A percentile compares a stretch with the other conserved stretches of the same genome.
Evolutionary conservation across 2,888 invertebrate species (phyloP).

Genomic region (Cordylochernes scorpioides): DNA sequence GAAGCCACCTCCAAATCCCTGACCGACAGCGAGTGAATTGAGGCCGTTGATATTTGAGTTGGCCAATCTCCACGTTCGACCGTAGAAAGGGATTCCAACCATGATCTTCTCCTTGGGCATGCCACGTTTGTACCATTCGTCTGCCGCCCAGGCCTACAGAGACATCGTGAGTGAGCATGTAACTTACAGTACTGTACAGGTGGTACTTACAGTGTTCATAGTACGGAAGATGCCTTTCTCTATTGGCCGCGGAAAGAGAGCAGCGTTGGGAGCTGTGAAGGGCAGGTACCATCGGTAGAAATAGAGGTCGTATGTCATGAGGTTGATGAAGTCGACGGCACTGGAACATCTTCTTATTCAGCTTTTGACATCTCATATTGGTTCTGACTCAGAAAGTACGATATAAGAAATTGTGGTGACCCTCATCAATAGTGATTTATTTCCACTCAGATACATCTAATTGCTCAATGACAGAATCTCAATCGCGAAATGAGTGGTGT

Average conservation of each 20-base stretch:
- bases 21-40: constrained; percentile 39
- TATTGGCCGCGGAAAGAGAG: constrained; percentile 34
- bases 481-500: too few species aligned
- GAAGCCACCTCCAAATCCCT: constrained; percentile 53
- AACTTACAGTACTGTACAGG: background rate
- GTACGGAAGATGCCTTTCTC: constrained; percentile 38
- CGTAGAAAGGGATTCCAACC: constrained; percentile 63
- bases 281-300: constrained; percentile 45
- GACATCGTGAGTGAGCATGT: background rate
- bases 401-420: too few species aligned
- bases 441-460: too few species aligned
- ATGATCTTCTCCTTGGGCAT: constrained; percentile 48
- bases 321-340: constrained; percentile 49
- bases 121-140: constrained; percentile 46
- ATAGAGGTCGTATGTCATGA: constrained; percentile 82
- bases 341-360: too few species aligned
- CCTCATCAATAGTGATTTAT: too few species aligned
- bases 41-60: constrained; percentile 38
- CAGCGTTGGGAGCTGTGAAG: constrained; percentile 58
- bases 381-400: too few species aligned
- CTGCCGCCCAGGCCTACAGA: constrained; percentile 39
- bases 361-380: too few species aligned
- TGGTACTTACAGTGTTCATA: constrained; percentile 38
- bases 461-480: too few species aligned
- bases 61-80: constrained; percentile 43